Percentiles rank a stretch among this genome's conserved stretches.
These are phyloP conservation scores for Glaucidium brasilianum DNA, from an alignment of 2,113 vertebrate genomes.

Conservation along the genomic window DNA sequence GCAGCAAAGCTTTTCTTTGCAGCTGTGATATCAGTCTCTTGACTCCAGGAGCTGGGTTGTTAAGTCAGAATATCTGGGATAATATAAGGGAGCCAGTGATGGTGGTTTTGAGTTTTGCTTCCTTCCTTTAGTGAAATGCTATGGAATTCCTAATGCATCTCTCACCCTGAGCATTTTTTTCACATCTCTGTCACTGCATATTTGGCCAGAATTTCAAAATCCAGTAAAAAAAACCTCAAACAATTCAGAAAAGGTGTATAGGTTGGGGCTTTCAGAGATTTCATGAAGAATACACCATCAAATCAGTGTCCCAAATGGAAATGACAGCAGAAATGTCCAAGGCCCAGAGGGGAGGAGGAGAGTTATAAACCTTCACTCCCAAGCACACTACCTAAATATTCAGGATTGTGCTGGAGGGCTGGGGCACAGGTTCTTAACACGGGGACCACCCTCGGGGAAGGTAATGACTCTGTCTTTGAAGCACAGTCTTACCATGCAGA, in stretches of 20 bases:
- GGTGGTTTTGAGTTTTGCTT: background rate
- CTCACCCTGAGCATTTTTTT: background rate
- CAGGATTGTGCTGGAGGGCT: background rate
- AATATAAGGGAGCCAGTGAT: background rate
- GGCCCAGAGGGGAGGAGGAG: background rate
- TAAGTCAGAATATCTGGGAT: background rate
- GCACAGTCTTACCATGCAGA: background rate
- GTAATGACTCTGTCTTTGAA: background rate
- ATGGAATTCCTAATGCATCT: background rate
- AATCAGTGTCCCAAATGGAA: background rate
- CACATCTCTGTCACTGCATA: background rate
- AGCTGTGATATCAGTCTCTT: background rate
- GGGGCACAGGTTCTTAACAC: background rate
- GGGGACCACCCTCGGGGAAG: background rate
- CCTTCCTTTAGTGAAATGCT: background rate
- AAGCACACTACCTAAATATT: background rate
- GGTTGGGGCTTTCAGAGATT: background rate
- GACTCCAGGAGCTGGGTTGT: background rate
- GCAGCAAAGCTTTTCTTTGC: background rate
- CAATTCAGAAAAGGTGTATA: background rate
- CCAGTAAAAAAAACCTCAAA: background rate
- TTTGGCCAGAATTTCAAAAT: background rate
- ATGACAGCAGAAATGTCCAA: slow-evolving; percentile 36
- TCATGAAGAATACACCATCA: background rate
- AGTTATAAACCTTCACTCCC: background rate